Base-by-base conservation (phyloP, 2,888 invertebrate genomes). In the Polyommatus iphigenia region DNA sequence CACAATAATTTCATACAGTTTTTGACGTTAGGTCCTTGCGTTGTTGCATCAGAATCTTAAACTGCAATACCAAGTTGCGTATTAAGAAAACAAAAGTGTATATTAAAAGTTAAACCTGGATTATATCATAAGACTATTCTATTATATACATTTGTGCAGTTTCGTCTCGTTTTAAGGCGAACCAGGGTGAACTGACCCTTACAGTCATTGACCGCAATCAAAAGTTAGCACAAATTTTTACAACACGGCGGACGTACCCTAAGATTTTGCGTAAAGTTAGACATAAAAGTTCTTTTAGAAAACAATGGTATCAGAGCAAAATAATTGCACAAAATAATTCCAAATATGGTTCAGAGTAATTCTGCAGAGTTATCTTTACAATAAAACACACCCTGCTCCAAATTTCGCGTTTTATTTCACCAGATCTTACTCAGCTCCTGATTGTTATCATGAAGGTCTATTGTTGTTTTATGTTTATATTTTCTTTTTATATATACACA, bases 291-390 rank as follows among this genome's bases (percentile, higher is more conserved):
- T 24, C 7, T 15, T 15, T 50, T 50, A 24, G 73, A 15, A 75
- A 54, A 75, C 75, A 75, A 75, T 75, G 29, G 54, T 75, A 75
- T 75, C 75, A 54, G 75, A 18, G 18, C 20, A 73, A 50, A 75
- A 75, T 24, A 75, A 75, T 75, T 54, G 24, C 24, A 50, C 54
- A 73, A 46, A 13, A 46, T 2, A 29, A 24, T 54, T 67, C 67
- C 67, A 67, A 67, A 67, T 32, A 67, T 32, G 67, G 29, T 32
- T 15, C 20, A 10, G 2, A 5, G 32, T 20, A 67, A 29, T 67
- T 67, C 18, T 67, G 24, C 24, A 67, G 24, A 67, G 67, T 32
- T 67, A 67, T 67, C 67, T 67, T 67, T 67, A 32, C 6, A 15
- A 67, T 67, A 67, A 67, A 67, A 32, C 67, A 67, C 67, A 32